A percentile compares a stretch with the other conserved stretches of the same genome.
Evolutionary conservation across 2,797 vertebrate species (phyloP).

Genomic region (Notoglanidium macrostoma): DNA sequence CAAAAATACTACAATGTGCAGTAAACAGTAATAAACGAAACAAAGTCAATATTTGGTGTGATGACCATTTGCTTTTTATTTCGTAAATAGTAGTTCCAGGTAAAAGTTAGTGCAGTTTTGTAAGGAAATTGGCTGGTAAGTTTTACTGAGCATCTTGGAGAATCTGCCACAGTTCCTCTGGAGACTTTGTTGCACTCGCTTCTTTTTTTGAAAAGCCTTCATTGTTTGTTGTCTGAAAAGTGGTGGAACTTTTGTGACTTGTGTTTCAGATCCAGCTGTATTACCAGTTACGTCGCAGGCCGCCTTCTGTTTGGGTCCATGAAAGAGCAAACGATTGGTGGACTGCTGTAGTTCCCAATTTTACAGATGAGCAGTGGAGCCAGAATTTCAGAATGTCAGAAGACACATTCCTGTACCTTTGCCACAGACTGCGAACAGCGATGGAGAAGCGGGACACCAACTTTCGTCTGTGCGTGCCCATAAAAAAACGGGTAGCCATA

Average conservation of each 20-base stretch:
- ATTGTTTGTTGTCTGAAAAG: too few relatives aligned
- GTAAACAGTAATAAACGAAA: too few relatives aligned
- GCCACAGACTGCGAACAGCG: conserved; percentile 15
- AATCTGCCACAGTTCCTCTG: too few relatives aligned
- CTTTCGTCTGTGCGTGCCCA: conserved; percentile 39
- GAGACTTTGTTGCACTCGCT: too few relatives aligned
- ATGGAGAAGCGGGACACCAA: conserved; percentile 46
- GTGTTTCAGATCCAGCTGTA: conserved; percentile 21
- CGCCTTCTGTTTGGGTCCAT: conserved; percentile 39
- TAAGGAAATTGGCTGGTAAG: too few relatives aligned
- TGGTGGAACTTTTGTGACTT: neutral
- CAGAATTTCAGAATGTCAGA: conserved; percentile 46
- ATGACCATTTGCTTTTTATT: too few relatives aligned
- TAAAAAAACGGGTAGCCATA: conserved; percentile 44
- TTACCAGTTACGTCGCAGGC: conserved; percentile 5
- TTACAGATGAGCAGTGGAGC: conserved; percentile 39
- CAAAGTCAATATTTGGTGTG: too few relatives aligned
- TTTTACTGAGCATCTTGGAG: too few relatives aligned
- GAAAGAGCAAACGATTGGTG: conserved; percentile 41
- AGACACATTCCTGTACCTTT: conserved; percentile 43
- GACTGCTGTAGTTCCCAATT: conserved; percentile 38
- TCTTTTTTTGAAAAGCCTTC: too few relatives aligned
- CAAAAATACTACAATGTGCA: too few relatives aligned
- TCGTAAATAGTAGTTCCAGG: too few relatives aligned
- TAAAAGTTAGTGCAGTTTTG: too few relatives aligned